These are phyloP conservation scores for Crematogaster levior DNA, from an alignment of 2,888 invertebrate genomes.

Conservation along the genomic window DNA sequence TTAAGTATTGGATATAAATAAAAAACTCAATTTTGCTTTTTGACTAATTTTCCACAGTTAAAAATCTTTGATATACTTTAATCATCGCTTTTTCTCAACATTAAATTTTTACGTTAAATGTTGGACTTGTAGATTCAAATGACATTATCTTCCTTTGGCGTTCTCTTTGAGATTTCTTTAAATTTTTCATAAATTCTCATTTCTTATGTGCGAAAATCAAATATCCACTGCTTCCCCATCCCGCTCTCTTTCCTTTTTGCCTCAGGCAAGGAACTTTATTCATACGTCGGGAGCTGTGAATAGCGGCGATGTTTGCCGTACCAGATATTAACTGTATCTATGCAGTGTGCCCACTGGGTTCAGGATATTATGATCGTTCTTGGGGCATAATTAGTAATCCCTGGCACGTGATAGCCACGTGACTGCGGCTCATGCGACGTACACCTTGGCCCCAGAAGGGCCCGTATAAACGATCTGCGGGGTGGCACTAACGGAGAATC, in stretches of 20 bases:
- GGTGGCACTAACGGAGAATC: background rate
- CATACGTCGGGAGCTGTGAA: conserved; percentile 75
- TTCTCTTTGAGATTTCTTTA: conserved; percentile 1
- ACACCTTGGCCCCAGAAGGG: conserved; percentile 68
- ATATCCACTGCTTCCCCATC: conserved; percentile 65
- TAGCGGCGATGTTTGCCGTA: conserved; percentile 80
- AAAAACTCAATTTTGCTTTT: background rate
- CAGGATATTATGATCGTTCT: conserved; percentile 83
- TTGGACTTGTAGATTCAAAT: background rate
- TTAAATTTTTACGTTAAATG: background rate
- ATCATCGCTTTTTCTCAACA: background rate
- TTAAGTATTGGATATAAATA: background rate
- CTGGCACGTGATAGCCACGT: conserved; percentile 81
- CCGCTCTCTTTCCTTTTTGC: background rate
- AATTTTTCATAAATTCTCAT: conserved; percentile 21
- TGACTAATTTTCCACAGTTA: background rate
- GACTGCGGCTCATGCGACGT: conserved; percentile 75
- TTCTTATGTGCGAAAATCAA: conserved; percentile 82
- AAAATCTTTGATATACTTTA: background rate
- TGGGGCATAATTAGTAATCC: conserved; percentile 84
- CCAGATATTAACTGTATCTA: conserved; percentile 84
- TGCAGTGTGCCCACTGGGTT: conserved; percentile 75
- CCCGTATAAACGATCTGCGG: conserved; percentile 39
- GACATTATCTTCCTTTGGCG: background rate
- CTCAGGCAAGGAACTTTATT: conserved; percentile 71